Evolutionary conservation across 2,888 invertebrate genomes (phyloP).

Genomic region (Scrobipalpa atriplicella): DNA sequence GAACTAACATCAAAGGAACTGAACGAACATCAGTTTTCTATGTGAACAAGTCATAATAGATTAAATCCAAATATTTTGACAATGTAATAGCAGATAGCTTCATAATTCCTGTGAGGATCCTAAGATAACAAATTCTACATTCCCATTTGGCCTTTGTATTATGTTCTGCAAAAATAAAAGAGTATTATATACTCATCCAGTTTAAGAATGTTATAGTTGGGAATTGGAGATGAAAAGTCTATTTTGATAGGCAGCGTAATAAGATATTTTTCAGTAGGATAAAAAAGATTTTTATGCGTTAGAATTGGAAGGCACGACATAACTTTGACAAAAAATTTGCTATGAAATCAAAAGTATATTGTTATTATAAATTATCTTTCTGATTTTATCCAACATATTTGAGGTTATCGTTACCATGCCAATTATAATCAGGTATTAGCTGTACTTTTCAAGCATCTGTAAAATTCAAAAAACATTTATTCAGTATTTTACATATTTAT

Average conservation of each 20-base stretch:
- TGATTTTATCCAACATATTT: too few species aligned
- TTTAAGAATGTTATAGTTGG: slow-evolving; percentile 5
- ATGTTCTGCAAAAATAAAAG: slow-evolving; percentile 7
- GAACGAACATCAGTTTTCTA: background rate
- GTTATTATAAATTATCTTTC: too few species aligned
- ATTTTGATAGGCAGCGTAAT: background rate
- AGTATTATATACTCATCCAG: background rate
- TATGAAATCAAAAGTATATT: too few species aligned
- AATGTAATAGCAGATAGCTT: slow-evolving; percentile 10
- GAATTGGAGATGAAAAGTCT: background rate
- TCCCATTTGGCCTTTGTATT: slow-evolving; percentile 3
- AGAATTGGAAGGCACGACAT: too few species aligned
- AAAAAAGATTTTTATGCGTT: too few species aligned
- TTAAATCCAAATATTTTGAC: slow-evolving; percentile 21
- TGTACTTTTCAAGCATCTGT: too few species aligned
- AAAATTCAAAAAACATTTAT: too few species aligned
- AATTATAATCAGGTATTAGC: too few species aligned
- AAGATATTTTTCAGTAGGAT: too few species aligned
- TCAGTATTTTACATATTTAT: too few species aligned
- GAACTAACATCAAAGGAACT: slow-evolving; percentile 14
- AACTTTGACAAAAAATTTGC: too few species aligned
- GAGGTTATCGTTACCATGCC: too few species aligned
- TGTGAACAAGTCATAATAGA: slow-evolving; percentile 14
- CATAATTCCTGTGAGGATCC: slow-evolving; percentile 14
- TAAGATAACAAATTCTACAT: slow-evolving; percentile 15